A percentile compares a stretch with the other conserved stretches of the same genome.
Evolutionary conservation across 1,140 invertebrate species (phyloP).

Genomic region (Marisa cornuarietis): DNA sequence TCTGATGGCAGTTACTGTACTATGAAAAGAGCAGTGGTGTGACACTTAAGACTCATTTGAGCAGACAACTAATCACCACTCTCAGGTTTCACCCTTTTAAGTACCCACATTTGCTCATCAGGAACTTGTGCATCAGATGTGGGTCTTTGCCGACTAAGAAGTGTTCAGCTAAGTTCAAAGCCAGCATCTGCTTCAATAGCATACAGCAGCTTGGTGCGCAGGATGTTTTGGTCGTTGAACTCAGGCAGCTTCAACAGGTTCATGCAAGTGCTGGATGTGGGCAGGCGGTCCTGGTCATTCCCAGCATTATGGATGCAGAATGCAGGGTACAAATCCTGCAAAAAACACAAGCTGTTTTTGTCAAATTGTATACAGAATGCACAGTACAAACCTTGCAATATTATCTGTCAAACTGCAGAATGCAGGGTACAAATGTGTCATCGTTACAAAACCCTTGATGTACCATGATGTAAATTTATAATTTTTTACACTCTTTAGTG

Average conservation of each 20-base stretch:
- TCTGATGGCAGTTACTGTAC: no score
- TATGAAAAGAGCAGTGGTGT: no score
- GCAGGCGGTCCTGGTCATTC: conserved; percentile 81
- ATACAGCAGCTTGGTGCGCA: conserved; percentile 88
- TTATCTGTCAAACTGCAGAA: no score
- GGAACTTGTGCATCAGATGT: background rate
- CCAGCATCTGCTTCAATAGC: conserved; percentile 94
- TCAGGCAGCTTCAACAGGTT: conserved; percentile 96
- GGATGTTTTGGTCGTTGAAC: conserved; percentile 79
- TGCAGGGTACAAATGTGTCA: background rate
- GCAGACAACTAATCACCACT: no score
- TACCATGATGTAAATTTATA: no score
- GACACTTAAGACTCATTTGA: no score
- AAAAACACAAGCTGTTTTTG: conserved; percentile 34
- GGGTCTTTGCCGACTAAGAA: no score
- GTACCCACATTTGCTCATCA: no score
- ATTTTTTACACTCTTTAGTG: background rate
- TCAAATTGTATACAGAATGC: no score
- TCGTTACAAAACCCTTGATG: no score
- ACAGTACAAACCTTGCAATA: no score
- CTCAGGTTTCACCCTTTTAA: no score
- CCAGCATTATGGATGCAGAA: conserved; percentile 95
- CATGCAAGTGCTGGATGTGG: conserved; percentile 96
- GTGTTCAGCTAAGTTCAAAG: conserved; percentile 84
- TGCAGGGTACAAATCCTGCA: conserved; percentile 88